Evolutionary conservation across 92 coral and sea anemone species (phyloP).

Genomic region (Zoanthus solanderi): DNA sequence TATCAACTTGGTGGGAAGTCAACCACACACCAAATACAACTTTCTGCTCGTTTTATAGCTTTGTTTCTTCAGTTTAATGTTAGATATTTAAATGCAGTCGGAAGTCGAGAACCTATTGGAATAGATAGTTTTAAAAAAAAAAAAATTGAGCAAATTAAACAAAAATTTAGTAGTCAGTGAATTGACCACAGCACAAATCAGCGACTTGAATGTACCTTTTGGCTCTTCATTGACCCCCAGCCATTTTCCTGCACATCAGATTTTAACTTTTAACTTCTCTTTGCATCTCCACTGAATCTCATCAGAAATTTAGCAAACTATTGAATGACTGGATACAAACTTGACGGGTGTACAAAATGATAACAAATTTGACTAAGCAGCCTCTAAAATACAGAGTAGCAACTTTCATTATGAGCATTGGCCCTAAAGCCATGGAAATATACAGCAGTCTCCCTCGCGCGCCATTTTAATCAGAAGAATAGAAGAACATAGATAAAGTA

Average conservation of each 20-base stretch:
- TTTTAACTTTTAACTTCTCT: background rate
- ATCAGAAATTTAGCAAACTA: background rate
- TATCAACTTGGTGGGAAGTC: too few species aligned
- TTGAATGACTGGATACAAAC: background rate
- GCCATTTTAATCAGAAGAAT: background rate
- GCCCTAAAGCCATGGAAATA: conserved; percentile 27
- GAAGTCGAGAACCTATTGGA: too few species aligned
- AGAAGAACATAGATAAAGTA: background rate
- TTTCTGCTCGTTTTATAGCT: too few species aligned
- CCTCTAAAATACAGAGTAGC: background rate
- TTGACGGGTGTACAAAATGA: background rate
- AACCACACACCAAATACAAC: too few species aligned
- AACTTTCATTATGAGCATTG: background rate
- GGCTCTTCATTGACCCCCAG: background rate
- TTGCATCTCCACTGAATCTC: background rate
- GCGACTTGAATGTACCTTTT: background rate
- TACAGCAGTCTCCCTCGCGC: conserved; percentile 27
- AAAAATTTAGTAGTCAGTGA: too few species aligned
- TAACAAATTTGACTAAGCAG: background rate
- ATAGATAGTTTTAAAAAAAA: too few species aligned
- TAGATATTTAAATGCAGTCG: too few species aligned
- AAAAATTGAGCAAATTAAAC: too few species aligned
- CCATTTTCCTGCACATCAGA: background rate
- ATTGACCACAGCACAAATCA: too few species aligned
- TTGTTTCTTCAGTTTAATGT: too few species aligned